phyloP scores from a whole-genome alignment of 2,888 invertebrate species.

The Malthinus seriepunctatus region DNA sequence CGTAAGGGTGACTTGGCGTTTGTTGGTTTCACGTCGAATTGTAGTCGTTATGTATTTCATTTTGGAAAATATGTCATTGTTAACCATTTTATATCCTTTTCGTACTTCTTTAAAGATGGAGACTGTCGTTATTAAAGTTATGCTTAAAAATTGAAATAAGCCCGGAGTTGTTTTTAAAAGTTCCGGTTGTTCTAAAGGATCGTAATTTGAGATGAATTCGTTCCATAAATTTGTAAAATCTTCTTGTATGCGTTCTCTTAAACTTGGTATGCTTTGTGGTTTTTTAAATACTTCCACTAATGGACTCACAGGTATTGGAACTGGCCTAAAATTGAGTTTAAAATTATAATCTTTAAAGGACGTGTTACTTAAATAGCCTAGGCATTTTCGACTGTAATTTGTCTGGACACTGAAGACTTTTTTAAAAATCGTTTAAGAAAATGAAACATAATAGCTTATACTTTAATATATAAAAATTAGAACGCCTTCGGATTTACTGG shows the following conservation, averaged over 20 bases:
- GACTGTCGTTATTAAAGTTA: slow-evolving; percentile 66
- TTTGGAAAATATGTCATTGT: slow-evolving; percentile 55
- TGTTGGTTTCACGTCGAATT: slow-evolving; percentile 43
- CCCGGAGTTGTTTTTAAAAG: slow-evolving; percentile 64
- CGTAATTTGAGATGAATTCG: slow-evolving; percentile 77
- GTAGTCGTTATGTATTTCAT: slow-evolving; percentile 54
- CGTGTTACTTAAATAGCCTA: no score
- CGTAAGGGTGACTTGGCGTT: slow-evolving; percentile 42
- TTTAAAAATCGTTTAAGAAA: no score
- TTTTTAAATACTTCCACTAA: slow-evolving; percentile 61
- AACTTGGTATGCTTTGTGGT: slow-evolving; percentile 66
- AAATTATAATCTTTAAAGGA: no score
- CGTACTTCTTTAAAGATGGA: slow-evolving; percentile 66
- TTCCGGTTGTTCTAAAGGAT: slow-evolving; percentile 74
- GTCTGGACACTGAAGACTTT: no score
- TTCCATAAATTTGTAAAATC: slow-evolving; percentile 77
- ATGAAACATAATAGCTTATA: no score
- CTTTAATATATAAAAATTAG: no score
- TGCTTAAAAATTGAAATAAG: slow-evolving; percentile 63
- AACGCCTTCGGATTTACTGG: no score
- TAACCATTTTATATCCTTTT: slow-evolving; percentile 57
- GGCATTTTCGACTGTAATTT: no score
- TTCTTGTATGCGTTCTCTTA: slow-evolving; percentile 69
- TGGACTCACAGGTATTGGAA: slow-evolving; percentile 51
- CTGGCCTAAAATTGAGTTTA: slow-evolving; percentile 21